Percentiles rank a stretch among this genome's conserved stretches.
These are phyloP conservation scores for Grammomys surdaster DNA, from an alignment of 2,113 vertebrate species.

Conservation along the genomic window DNA sequence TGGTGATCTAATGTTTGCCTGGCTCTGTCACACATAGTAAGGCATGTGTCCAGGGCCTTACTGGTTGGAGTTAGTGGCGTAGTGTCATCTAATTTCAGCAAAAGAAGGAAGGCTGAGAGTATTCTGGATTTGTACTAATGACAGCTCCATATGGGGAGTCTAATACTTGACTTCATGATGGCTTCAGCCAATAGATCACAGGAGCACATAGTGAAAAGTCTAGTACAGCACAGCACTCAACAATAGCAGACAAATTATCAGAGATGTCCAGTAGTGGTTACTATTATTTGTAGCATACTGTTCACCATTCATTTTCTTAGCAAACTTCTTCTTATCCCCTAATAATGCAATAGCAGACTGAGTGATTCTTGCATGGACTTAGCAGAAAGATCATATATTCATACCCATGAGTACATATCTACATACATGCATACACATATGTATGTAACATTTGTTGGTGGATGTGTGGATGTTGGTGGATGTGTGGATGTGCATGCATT, in stretches of 20 bases:
- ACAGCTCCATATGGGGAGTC: not conserved
- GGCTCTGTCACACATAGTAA: not conserved
- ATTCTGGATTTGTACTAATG: not conserved
- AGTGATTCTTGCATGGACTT: not conserved
- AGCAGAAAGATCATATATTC: not conserved
- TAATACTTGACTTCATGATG: not conserved
- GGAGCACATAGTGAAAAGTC: not conserved
- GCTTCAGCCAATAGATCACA: not conserved
- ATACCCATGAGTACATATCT: not conserved
- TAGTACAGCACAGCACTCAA: not conserved
- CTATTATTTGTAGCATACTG: not conserved
- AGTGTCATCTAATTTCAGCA: not conserved
- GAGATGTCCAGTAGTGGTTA: not conserved
- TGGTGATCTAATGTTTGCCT: not conserved
- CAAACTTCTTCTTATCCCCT: not conserved
- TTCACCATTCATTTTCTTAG: not conserved
- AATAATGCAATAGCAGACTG: not conserved
- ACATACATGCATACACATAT: not conserved
- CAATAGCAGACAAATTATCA: not conserved
- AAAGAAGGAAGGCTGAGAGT: not conserved
- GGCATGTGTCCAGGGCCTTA: not conserved
- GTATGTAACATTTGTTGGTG: not conserved
- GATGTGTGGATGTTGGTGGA: too few species aligned
- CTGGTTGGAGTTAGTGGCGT: not conserved
- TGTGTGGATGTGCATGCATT: too few species aligned